Base-by-base conservation (phyloP, 2,888 invertebrate genomes). In the Synergus itoensis region DNA sequence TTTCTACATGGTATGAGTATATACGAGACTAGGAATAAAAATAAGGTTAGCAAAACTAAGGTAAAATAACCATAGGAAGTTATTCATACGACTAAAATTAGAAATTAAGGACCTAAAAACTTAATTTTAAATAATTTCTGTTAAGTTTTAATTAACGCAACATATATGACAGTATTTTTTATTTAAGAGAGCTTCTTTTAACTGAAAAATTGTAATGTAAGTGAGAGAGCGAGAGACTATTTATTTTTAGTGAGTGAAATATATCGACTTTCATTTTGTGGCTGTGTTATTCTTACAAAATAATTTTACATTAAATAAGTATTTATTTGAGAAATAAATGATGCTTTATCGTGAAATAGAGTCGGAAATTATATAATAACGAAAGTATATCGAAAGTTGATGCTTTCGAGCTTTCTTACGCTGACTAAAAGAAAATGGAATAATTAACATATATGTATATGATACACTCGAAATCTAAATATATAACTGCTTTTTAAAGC, bases 11-110 rank as follows among this genome's bases (percentile, higher is more conserved):
- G n/a, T 75, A 64, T 78, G 62, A 43, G 76, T 78, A 45, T 63
- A 48, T 36, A 76, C 48, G 36, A 57, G n/a, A 78, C 53, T 60
- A 36, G 65, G 64, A 79, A 76, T 73, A 76, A 80, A 77, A 65
- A 41, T 21, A 11, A 28, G 4, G 18, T 0, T 53, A n/a, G n/a
- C 1, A 53, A 53, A n/a, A 53, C 53, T 53, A 53, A 53, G 53
- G n/a, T 53, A n/a, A 53, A 53, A n/a, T 36, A 36, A 36, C 36
- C 36, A 36, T 36, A 36, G 4, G 5, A 36, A 36, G 36, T 14
- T 53, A 53, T 53, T 53, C n/a, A 53, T 53, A 8, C 53, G n/a
- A n/a, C 9, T 53, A 53, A 53, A 53, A 53, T 53, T 53, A 53
- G n/a, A n/a, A n/a, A 53, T 53, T n/a, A 53, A n/a, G n/a, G 7